Percentiles rank a stretch among this genome's conserved stretches.
Evolutionary conservation across 2,888 invertebrate genomes (phyloP).

Genomic region (Amiota minor): DNA sequence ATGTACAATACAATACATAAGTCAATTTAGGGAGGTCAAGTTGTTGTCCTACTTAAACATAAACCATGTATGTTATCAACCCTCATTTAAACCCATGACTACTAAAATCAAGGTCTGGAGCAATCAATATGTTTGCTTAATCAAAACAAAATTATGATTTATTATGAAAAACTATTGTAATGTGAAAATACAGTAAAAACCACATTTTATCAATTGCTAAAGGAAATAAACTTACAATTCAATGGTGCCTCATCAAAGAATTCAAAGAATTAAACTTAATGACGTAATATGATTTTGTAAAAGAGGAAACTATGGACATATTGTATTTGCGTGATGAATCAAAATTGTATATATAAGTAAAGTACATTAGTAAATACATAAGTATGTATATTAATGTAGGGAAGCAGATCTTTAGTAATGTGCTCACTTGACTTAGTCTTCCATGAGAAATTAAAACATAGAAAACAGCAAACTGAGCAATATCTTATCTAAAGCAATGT

Average conservation of each 20-base stretch:
- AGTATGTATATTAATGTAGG: not conserved
- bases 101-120: not conserved
- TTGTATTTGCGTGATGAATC: constrained; percentile 25
- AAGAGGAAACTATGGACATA: not conserved
- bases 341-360: constrained; percentile 4
- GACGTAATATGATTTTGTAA: constrained; percentile 37
- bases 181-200: not conserved
- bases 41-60: no score
- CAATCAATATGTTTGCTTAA: not conserved
- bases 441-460: no score
- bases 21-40: no score
- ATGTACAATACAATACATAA: no score
- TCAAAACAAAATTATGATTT: not conserved
- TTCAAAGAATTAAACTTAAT: constrained; percentile 27
- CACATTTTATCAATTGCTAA: not conserved
- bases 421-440: no score
- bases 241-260: constrained; percentile 25
- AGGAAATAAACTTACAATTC: not conserved
- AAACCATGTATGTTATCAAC: no score
- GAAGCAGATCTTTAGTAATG: not conserved
- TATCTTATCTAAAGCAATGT: no score
- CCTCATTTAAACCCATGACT: no score
- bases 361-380: not conserved
- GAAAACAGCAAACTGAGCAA: no score
- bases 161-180: not conserved